A percentile compares a stretch with the other conserved stretches of the same genome.
These are phyloP conservation scores for Trichosurus vulpecula DNA, from an alignment of 2,797 vertebrate species.

Conservation along the genomic window DNA sequence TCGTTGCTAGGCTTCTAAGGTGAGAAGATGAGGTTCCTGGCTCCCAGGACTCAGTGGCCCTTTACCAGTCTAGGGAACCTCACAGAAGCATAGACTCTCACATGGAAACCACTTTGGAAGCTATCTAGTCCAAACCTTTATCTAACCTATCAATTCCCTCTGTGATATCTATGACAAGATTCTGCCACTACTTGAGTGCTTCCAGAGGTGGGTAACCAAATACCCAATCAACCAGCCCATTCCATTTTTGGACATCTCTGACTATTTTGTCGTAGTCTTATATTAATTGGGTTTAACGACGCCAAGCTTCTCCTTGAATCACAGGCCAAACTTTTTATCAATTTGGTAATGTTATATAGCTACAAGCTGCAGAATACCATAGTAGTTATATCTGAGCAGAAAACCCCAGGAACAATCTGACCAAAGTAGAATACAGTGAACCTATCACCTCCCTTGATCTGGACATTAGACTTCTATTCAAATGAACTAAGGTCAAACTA, in stretches of 20 bases:
- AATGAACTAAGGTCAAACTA: background rate
- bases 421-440: background rate
- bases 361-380: background rate
- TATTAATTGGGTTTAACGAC: background rate
- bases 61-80: slow-evolving; percentile 24
- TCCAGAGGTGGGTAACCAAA: background rate
- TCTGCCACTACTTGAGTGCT: background rate
- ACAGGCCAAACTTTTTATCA: background rate
- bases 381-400: background rate
- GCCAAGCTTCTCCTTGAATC: background rate
- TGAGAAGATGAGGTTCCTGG: slow-evolving; percentile 31
- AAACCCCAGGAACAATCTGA: background rate
- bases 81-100: background rate
- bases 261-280: background rate
- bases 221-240: background rate
- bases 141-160: background rate
- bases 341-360: background rate
- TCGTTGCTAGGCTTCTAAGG: slow-evolving; percentile 30
- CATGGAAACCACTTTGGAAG: background rate
- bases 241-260: background rate
- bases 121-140: background rate
- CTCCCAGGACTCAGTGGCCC: slow-evolving; percentile 5
- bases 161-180: background rate
- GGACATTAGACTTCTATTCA: background rate
- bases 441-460: background rate